Conservation (phyloP, 2,888 invertebrate genomes). For the Folsomia candida region DNA sequence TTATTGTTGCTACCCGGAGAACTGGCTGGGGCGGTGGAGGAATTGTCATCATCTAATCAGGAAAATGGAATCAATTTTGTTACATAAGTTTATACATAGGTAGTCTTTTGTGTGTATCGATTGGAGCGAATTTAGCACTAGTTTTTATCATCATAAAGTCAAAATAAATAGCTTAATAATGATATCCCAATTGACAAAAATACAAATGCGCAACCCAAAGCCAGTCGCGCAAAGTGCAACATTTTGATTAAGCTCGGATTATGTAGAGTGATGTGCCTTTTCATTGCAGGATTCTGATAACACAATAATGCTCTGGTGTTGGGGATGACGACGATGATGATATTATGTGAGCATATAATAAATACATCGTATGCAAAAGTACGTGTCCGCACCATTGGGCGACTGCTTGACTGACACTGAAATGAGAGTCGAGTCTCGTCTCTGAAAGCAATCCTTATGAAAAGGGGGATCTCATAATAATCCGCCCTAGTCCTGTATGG, state of each 20-base stretch:
- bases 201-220: conserved; percentile 1
- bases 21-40: conserved; percentile 45
- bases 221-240: conserved; percentile 30
- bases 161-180: neutral
- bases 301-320: conserved; percentile 2
- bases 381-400: conserved; percentile 36
- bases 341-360: conserved; percentile 26
- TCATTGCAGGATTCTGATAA: neutral
- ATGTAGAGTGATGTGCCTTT: conserved; percentile 15
- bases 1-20: conserved; percentile 49
- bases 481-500: conserved; percentile 26
- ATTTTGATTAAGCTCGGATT: conserved; percentile 48
- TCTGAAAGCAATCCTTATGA: conserved; percentile 44
- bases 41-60: conserved; percentile 39
- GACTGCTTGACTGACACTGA: conserved; percentile 41
- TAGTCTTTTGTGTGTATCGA: no score
- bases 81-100: no score
- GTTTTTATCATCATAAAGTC: neutral
- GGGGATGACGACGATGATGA: conserved; percentile 22
- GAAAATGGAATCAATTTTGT: neutral
- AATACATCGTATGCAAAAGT: no score
- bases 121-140: no score
- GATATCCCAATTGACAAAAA: neutral
- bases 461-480: conserved; percentile 44
- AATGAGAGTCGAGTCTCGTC: conserved; percentile 28